Evolutionary conservation across 2,888 invertebrate genomes (phyloP), one percentile per base, ranked within the genome.

Genomic region (Perizoma affinitatum): DNA sequence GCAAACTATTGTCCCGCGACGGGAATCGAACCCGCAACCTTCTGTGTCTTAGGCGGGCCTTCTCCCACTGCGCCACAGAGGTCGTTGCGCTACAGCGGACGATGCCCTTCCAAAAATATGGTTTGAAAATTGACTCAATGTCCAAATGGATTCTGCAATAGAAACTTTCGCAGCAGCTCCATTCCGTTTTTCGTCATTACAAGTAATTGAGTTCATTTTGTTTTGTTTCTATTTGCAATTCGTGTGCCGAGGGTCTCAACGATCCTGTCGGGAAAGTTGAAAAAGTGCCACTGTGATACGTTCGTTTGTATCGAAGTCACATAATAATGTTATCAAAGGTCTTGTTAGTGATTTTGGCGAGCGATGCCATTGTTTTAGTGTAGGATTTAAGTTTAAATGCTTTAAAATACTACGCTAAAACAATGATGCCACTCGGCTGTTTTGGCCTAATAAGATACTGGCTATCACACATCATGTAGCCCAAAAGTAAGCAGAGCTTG

Each of bases 121-220:
- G 61, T 62, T 55, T 33, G 43, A 50, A 51, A 60, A 62, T 62
- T 58, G 51, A 43, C 52, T 54, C 51, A 57, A 62, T 60, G 54
- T 52, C 50, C 41, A 47, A 65, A 67, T 61, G 61, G 59, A 60
- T 60, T 58, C 58, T 58, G 56, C 51, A 40, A 49, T 54, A 34
- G 48, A 45, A 54, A 58, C 48, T 58, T 54, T 47, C 5, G 34
- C 48, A 36, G n/a, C 43, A 58, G 53, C 49, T 58, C 49, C 34
- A 10, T 46, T 47, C 38, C 44, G n/a, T 49, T 60, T 42, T 60
- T 46, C 54, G 54, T 54, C 54, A 60, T 60, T 60, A 60, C 59
- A 46, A 50, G 50, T 60, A 54, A 60, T 54, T 60, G 59, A 54
- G 59, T 54, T 54, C 42, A 51, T 50, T 51, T 60, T 54, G 46